A percentile compares a stretch with the other conserved stretches of the same genome.
phyloP scores from a whole-genome alignment of 2,113 vertebrate genomes.

The Tachysurus fulvidraco region DNA sequence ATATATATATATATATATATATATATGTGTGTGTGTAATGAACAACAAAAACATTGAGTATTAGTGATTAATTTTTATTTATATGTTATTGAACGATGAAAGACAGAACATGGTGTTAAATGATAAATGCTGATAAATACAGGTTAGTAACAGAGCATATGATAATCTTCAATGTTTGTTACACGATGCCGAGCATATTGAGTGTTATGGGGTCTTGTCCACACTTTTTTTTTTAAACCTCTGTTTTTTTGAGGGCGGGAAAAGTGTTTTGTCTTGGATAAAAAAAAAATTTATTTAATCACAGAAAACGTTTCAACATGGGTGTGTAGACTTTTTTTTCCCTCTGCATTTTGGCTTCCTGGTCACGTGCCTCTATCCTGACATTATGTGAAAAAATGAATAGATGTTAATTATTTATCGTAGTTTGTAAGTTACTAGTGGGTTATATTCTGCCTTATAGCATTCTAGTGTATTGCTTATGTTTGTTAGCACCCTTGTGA shows the following conservation, averaged over 20 bases:
- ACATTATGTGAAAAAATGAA: neutral
- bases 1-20: too few relatives aligned
- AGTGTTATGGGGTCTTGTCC: neutral
- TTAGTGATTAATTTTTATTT: neutral
- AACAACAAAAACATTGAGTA: neutral
- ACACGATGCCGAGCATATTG: neutral
- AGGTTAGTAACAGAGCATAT: neutral
- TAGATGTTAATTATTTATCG: neutral
- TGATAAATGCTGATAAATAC: neutral
- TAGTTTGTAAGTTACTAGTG: neutral
- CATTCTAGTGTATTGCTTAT: neutral
- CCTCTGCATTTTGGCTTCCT: neutral
- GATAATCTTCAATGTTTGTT: neutral
- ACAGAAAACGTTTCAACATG: too few relatives aligned
- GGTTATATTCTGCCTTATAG: neutral
- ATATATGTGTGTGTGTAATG: too few relatives aligned
- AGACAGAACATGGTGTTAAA: neutral
- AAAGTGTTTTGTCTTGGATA: too few relatives aligned
- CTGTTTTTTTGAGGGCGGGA: too few relatives aligned
- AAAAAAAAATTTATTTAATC: too few relatives aligned
- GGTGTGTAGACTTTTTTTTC: neutral
- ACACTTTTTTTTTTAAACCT: too few relatives aligned
- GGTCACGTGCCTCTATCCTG: neutral
- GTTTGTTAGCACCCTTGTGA: neutral
- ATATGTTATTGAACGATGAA: neutral